phyloP scores from a whole-genome alignment of 1,140 invertebrate genomes.

The Sminthurinus signatus region DNA sequence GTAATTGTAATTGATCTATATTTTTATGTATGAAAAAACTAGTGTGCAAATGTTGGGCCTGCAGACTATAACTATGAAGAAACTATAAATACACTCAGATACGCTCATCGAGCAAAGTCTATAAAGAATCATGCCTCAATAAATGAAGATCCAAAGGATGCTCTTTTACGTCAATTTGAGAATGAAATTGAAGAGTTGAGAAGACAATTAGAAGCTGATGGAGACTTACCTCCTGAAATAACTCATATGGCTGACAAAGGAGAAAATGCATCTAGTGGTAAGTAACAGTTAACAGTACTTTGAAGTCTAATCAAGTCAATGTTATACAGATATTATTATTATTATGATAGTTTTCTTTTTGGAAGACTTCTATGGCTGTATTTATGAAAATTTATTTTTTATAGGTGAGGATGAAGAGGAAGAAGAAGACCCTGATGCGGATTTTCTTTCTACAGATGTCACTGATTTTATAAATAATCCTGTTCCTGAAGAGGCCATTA shows the following conservation, averaged over 20 bases:
- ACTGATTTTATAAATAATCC: slow-evolving; percentile 23
- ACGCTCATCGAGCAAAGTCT: slow-evolving; percentile 95
- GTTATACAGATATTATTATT: no score
- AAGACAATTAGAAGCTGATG: slow-evolving; percentile 67
- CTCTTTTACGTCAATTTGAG: slow-evolving; percentile 89
- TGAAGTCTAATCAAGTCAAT: no score
- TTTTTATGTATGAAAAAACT: no score
- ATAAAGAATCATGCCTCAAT: slow-evolving; percentile 94
- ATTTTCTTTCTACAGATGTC: slow-evolving; percentile 15
- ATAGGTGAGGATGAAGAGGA: slow-evolving; percentile 41
- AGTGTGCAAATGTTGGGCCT: slow-evolving; percentile 90
- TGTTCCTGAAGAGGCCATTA: slow-evolving; percentile 48
- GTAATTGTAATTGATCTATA: slow-evolving; percentile 32
- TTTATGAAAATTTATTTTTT: no score
- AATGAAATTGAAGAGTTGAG: slow-evolving; percentile 89
- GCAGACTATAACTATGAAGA: slow-evolving; percentile 96
- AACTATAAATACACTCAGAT: slow-evolving; percentile 91
- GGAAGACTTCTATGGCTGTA: no score
- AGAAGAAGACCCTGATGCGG: slow-evolving; percentile 16
- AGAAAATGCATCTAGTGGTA: slow-evolving; percentile 47
- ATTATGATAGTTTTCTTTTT: no score
- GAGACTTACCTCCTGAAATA: slow-evolving; percentile 97
- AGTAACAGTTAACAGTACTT: no score
- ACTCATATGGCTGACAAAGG: no score
- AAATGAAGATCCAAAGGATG: slow-evolving; percentile 98